Conservation (phyloP, 2,888 invertebrate genomes). For the Tromatobia lineatoria region DNA sequence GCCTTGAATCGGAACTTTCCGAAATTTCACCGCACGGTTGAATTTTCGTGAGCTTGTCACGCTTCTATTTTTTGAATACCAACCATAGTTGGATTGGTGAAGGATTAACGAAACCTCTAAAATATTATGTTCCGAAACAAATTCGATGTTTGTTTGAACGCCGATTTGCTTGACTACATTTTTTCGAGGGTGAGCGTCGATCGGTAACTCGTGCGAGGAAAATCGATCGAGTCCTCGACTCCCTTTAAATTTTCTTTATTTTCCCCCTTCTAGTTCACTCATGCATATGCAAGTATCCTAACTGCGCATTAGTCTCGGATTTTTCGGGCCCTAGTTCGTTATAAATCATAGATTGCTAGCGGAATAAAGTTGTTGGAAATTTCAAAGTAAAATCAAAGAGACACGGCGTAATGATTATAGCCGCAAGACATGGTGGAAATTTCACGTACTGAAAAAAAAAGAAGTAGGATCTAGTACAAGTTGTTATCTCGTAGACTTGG, state of each 20-base stretch:
- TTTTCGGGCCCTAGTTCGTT: not conserved
- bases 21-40: too few species aligned
- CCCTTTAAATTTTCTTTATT: slow-evolving; percentile 45
- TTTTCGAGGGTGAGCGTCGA: not conserved
- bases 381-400: not conserved
- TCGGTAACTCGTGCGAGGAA: not conserved
- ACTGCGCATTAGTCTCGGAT: not conserved
- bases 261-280: slow-evolving; percentile 36
- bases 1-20: too few species aligned
- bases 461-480: not conserved
- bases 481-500: slow-evolving; percentile 11
- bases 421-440: not conserved
- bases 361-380: not conserved
- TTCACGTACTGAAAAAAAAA: not conserved
- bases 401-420: not conserved
- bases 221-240: not conserved
- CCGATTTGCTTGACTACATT: not conserved
- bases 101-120: too few species aligned
- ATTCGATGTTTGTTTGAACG: too few species aligned
- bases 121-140: too few species aligned
- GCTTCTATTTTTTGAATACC: too few species aligned
- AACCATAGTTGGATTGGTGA: too few species aligned
- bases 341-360: not conserved
- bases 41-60: too few species aligned
- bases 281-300: slow-evolving; percentile 47